Base-by-base conservation (phyloP, 2,888 invertebrate genomes). In the Tineola bisselliella region DNA sequence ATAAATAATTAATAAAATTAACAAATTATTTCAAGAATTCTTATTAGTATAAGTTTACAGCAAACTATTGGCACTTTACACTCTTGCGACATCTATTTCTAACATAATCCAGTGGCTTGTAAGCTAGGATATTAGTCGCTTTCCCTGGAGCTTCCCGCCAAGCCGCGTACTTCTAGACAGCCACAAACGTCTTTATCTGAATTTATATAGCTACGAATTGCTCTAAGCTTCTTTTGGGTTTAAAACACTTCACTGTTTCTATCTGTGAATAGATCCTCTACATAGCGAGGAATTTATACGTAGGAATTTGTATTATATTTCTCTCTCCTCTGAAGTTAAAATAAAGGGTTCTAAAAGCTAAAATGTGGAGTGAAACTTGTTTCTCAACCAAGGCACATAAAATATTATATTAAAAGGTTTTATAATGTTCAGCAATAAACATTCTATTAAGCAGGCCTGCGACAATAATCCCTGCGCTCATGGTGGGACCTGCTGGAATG, bases 401-500 rank as follows among this genome's bases (percentile, higher is more conserved):
- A 31, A 10, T n/a, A 10, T 38, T 38, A 6, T 38, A 38, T 38
- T 12, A 38, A 38, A 2, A 10, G n/a, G 11, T 10, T 38, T 12
- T 12, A 12, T 38, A 38, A 38, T 10, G 1, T 38, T 38, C 10
- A 38, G 10, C 10, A 38, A 3, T 38, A 38, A 38, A 10, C 10
- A 12, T 38, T 38, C 38, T 44, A 11, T 69, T 72, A 59, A n/a
- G 6, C 84, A 93, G 92, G 89, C 90, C 54, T 93, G 93, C 76
- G 91, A 89, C 70, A 90, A 90, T 66, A 92, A 91, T 73, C 92
- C 92, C 0, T 93, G 93, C 73, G 89, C 90, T 57, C 92, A 93
- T 73, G 93, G 93, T 33, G 93, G 93, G 61, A 92, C 92, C 56
- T 93, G 93, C 75, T 93, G 92, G 92, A 91, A 90, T 68, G 92